Evolutionary conservation across 2,888 invertebrate species (phyloP).

Genomic region (Theodoxus fluviatilis): DNA sequence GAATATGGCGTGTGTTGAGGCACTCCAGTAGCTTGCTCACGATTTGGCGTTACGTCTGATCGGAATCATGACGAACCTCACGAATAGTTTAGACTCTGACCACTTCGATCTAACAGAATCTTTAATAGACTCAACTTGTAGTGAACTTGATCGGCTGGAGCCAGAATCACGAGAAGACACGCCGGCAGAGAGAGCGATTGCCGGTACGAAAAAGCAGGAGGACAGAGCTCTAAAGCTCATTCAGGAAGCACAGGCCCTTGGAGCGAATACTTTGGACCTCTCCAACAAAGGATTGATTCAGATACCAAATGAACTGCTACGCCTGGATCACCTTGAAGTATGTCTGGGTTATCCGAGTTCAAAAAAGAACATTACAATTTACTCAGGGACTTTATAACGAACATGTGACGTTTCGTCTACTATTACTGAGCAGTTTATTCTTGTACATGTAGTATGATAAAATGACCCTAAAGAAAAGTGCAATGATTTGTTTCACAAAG

Average conservation of each 20-base stretch:
- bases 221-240: constrained; percentile 44
- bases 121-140: constrained; percentile 40
- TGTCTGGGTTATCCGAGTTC: too few relatives aligned
- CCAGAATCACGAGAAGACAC: constrained; percentile 29
- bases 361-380: too few relatives aligned
- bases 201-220: constrained; percentile 44
- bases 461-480: too few relatives aligned
- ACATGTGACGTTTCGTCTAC: too few relatives aligned
- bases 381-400: too few relatives aligned
- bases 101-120: constrained; percentile 22
- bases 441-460: too few relatives aligned
- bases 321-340: constrained; percentile 55
- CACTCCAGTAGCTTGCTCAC: too few relatives aligned
- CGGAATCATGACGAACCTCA: constrained; percentile 20
- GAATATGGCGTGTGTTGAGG: too few relatives aligned
- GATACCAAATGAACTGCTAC: constrained; percentile 52
- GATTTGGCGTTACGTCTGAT: too few relatives aligned
- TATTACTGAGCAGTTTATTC: too few relatives aligned
- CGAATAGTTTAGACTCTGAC: constrained; percentile 18
- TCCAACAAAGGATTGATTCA: constrained; percentile 46
- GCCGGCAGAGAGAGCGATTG: constrained; percentile 45
- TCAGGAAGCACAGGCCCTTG: constrained; percentile 40
- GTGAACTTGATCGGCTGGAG: constrained; percentile 43
- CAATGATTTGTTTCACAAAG: too few relatives aligned
- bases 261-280: constrained; percentile 52